Evolutionary conservation across 2,888 invertebrate species (phyloP).

Genomic region (Phorcus lineatus): DNA sequence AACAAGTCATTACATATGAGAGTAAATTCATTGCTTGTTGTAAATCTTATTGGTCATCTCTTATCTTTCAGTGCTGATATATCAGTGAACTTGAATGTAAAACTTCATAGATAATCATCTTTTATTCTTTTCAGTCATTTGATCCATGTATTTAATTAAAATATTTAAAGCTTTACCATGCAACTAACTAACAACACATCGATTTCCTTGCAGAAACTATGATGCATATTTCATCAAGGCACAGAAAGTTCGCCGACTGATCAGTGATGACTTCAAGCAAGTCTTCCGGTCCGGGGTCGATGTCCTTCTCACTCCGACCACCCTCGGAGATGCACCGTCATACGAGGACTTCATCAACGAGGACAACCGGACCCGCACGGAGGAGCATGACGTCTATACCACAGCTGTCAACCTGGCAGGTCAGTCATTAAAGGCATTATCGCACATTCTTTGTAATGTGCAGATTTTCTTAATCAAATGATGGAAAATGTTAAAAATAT

Average conservation of each 20-base stretch:
- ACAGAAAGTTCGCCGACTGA: conserved; percentile 89
- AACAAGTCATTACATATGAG: too few relatives aligned
- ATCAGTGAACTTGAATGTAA: too few relatives aligned
- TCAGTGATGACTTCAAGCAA: conserved; percentile 88
- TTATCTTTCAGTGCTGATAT: not conserved
- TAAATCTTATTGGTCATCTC: not conserved
- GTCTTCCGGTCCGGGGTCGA: conserved; percentile 85
- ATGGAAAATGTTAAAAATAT: too few relatives aligned
- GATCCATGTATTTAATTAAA: too few relatives aligned
- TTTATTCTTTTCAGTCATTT: too few relatives aligned
- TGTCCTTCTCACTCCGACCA: conserved; percentile 92
- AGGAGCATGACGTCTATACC: conserved; percentile 94
- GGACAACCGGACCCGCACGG: conserved; percentile 91
- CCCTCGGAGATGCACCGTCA: conserved; percentile 88
- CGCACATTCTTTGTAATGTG: too few relatives aligned
- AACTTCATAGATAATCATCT: too few relatives aligned
- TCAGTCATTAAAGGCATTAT: conserved; percentile 45
- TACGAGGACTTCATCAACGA: conserved; percentile 85
- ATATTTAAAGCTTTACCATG: too few relatives aligned
- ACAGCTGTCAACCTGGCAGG: conserved; percentile 98
- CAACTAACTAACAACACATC: not conserved
- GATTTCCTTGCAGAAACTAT: conserved; percentile 83
- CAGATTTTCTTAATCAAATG: too few relatives aligned
- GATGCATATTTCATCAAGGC: conserved; percentile 93
- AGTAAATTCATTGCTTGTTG: too few relatives aligned